Conservation (phyloP, 2,888 invertebrate genomes). For the Elysia crispata region DNA sequence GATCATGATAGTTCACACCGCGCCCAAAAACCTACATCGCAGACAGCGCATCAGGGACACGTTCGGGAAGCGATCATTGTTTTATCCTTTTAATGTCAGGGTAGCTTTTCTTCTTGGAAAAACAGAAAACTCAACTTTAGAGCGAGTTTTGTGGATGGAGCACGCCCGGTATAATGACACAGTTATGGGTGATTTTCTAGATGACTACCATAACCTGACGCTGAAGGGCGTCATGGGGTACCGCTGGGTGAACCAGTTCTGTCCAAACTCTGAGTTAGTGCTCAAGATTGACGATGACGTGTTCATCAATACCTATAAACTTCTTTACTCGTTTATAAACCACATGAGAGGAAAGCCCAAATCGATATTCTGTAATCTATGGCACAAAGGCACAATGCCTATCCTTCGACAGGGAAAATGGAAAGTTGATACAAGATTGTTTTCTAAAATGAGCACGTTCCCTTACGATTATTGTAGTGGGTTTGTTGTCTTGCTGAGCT, state of each 20-base stretch:
- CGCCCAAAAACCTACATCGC: constrained; percentile 21
- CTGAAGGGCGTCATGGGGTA: constrained; percentile 69
- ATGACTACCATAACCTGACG: constrained; percentile 67
- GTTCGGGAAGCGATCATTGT: constrained; percentile 7
- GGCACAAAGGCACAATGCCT: constrained; percentile 44
- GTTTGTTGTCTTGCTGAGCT: constrained; percentile 44
- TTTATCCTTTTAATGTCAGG: constrained; percentile 46
- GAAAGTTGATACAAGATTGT: constrained; percentile 42
- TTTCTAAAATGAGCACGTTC: constrained; percentile 15
- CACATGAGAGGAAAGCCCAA: constrained; percentile 38
- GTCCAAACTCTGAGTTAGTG: constrained; percentile 41
- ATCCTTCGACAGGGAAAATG: constrained; percentile 42
- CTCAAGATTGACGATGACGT: constrained; percentile 51
- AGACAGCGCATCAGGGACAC: constrained; percentile 40
- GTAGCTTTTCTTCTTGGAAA: constrained; percentile 48
- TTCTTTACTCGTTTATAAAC: constrained; percentile 41
- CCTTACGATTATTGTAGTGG: constrained; percentile 53
- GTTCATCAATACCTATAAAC: constrained; percentile 48
- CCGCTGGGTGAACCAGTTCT: constrained; percentile 48
- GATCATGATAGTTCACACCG: constrained; percentile 49
- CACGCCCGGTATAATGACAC: constrained; percentile 62
- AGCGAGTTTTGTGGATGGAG: constrained; percentile 63
- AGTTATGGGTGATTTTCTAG: constrained; percentile 66
- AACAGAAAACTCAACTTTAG: constrained; percentile 41
- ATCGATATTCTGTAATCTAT: constrained; percentile 49